Percentiles rank a stretch among this genome's conserved stretches.
These are phyloP conservation scores for Solenopsis fugax DNA, from an alignment of 1,140 invertebrate species.

Conservation along the genomic window DNA sequence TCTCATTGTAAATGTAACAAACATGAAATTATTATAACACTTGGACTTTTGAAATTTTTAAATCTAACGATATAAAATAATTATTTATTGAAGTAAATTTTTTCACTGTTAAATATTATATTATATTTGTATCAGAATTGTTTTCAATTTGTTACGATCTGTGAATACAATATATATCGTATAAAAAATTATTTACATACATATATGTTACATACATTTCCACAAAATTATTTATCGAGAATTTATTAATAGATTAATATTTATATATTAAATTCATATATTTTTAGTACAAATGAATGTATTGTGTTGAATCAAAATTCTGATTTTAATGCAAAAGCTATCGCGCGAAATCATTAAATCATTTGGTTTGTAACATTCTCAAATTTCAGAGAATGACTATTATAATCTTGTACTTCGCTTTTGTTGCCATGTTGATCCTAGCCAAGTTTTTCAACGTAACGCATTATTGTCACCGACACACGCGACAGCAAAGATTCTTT, in stretches of 20 bases:
- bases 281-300: background rate
- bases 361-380: constrained; percentile 29
- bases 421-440: constrained; percentile 32
- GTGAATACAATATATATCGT: background rate
- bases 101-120: background rate
- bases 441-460: constrained; percentile 46
- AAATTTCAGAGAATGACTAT: constrained; percentile 49
- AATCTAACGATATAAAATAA: no score
- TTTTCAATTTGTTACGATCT: background rate
- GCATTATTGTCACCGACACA: background rate
- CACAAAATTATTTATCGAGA: background rate
- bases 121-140: background rate
- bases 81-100: background rate
- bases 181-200: background rate
- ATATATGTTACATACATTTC: background rate
- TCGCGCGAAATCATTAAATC: background rate
- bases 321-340: background rate
- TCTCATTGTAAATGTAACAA: no score
- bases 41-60: background rate
- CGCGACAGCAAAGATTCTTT: constrained; percentile 4
- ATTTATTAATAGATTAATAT: background rate
- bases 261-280: background rate
- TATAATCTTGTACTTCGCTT: constrained; percentile 30
- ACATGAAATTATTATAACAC: background rate
- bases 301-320: background rate